Percentiles rank a stretch among this genome's conserved stretches.
Evolutionary conservation across 2,888 invertebrate genomes (phyloP).

Genomic region (Atethmia centrago): DNA sequence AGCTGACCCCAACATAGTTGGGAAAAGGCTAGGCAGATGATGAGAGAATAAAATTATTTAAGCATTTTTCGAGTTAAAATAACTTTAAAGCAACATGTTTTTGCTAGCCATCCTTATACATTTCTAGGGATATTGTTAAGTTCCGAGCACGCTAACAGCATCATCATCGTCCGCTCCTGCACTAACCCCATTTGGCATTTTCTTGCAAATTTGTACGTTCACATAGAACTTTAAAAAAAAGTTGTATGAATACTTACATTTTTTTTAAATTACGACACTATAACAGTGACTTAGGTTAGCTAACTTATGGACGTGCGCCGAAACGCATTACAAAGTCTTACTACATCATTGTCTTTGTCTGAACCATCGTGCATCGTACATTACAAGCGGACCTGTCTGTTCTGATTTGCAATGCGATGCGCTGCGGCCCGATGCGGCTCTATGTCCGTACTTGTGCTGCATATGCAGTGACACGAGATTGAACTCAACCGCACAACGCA

Average conservation of each 20-base stretch:
- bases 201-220: not conserved
- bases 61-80: too few species aligned
- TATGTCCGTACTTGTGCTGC: not conserved
- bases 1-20: too few species aligned
- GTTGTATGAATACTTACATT: too few species aligned
- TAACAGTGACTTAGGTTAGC: too few species aligned
- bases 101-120: not conserved
- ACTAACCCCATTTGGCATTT: not conserved
- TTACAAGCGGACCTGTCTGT: not conserved
- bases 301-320: not conserved
- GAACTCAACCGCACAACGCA: conserved; percentile 22
- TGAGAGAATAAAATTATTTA: too few species aligned
- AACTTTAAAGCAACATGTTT: too few species aligned
- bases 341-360: not conserved
- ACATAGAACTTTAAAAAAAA: not conserved
- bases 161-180: not conserved
- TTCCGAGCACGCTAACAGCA: not conserved
- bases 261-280: too few species aligned
- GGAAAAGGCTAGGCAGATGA: too few species aligned
- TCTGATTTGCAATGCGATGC: not conserved
- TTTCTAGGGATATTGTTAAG: not conserved
- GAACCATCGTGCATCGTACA: not conserved
- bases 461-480: conserved; percentile 21
- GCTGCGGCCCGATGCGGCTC: not conserved
- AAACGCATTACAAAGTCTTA: not conserved